Evolutionary conservation across 1,140 invertebrate genomes (phyloP).

Genomic region (Bombyx mandarina): DNA sequence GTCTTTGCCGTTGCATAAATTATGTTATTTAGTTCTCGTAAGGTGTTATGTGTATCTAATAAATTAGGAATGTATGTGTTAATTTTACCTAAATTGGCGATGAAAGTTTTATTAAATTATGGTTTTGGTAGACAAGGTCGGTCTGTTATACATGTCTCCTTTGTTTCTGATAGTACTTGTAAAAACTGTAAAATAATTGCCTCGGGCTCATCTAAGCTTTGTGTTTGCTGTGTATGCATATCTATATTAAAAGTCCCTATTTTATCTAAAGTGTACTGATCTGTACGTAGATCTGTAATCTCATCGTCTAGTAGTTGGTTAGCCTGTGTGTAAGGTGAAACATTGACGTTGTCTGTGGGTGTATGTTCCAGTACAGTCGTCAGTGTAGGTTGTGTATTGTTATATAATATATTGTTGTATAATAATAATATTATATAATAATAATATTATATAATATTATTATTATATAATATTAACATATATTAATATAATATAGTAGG

Average conservation of each 20-base stretch:
- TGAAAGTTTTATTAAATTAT: slow-evolving; percentile 9
- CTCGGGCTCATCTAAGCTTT: no score
- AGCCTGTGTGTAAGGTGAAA: slow-evolving; percentile 2
- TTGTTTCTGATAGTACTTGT: no score
- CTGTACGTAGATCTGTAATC: background rate
- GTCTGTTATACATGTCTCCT: no score
- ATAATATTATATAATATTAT: no score
- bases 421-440: no score
- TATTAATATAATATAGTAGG: no score
- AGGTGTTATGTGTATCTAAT: slow-evolving; percentile 1
- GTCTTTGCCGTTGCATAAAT: slow-evolving; percentile 18
- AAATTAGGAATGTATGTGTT: slow-evolving; percentile 14
- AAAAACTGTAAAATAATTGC: no score
- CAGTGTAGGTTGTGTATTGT: background rate
- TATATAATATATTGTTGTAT: no score
- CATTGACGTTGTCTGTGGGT: slow-evolving; percentile 1
- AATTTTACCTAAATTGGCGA: background rate
- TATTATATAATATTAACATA: no score
- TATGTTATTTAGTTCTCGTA: slow-evolving; percentile 13
- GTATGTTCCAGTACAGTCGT: background rate
- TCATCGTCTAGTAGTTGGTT: background rate
- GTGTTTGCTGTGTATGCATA: no score
- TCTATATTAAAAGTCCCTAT: no score
- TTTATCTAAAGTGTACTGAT: background rate
- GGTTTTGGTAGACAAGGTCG: slow-evolving; percentile 7